Evolutionary conservation across 2,113 vertebrate genomes (phyloP), one percentile per base, ranked within the genome.

Genomic region (Caranx melampygus): DNA sequence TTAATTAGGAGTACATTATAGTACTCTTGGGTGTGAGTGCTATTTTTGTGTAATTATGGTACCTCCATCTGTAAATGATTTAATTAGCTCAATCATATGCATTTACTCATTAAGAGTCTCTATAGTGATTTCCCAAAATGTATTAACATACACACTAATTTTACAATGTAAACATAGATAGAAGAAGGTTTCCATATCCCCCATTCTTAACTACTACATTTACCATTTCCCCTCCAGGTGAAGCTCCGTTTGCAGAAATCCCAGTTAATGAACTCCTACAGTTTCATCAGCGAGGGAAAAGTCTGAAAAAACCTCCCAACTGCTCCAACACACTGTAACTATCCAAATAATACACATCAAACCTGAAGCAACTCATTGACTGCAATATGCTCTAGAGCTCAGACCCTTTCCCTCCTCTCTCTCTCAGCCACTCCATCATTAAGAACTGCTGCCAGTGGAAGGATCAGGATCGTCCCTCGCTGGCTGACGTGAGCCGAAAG

Each of bases 161-260:
- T 13, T 11, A 3, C 44, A 62, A 21, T 59, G 8, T 42, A 18
- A 59, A 18, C 42, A 21, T 65, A 31, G 11, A 42, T 40, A 12
- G 34, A 61, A 9, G 37, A 31, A 31, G 5, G 45, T 61, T 37
- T 61, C 13, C 18, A 9, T 20, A 54, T 45, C 0, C 2, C 0
- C 8, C 37, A 62, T 6, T 52, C 49, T 10, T 31, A 5, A 12
- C 9, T 21, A 4, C 20, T 64, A 44, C 15, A 9, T 73, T 12
- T 47, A 3, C 54, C 31, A 2, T 37, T 71, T 59, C 66, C 33
- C 70, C 18, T 77, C 52, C 87, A 99, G 98, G 97, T 81, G 96
- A 97, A 69, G 96, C 96, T 63, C 98, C 98, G 0, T 98, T 97
- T 87, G 95, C 97, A 62, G 97, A 98, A 69, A 91, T 99, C 54